Evolutionary conservation across 2,888 invertebrate species (phyloP).

Genomic region (Cantharis rufa): DNA sequence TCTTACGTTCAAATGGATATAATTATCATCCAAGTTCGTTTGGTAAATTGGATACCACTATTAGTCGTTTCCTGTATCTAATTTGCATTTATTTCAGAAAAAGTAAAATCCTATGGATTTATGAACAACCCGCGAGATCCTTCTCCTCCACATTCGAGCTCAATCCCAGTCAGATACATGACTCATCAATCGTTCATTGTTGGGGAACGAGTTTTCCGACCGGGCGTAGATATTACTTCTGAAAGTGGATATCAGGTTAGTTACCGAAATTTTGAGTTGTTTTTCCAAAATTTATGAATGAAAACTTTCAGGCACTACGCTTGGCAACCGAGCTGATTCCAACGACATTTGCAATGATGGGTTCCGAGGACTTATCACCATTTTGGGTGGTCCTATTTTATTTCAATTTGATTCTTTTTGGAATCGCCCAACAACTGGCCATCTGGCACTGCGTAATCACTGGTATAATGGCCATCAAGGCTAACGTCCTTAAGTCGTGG

Average conservation of each 20-base stretch:
- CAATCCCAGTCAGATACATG: slow-evolving; percentile 69
- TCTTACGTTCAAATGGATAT: slow-evolving; percentile 75
- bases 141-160: slow-evolving; percentile 63
- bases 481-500: slow-evolving; percentile 74
- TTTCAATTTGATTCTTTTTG: slow-evolving; percentile 82
- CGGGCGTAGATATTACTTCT: slow-evolving; percentile 60
- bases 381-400: slow-evolving; percentile 89
- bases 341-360: slow-evolving; percentile 77
- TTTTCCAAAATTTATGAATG: neutral
- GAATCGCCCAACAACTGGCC: slow-evolving; percentile 85
- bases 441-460: slow-evolving; percentile 92
- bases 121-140: slow-evolving; percentile 67
- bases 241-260: slow-evolving; percentile 76
- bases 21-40: slow-evolving; percentile 82
- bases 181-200: slow-evolving; percentile 72
- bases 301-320: slow-evolving; percentile 63
- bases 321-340: slow-evolving; percentile 90
- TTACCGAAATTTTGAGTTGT: neutral
- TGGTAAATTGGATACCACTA: slow-evolving; percentile 62
- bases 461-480: slow-evolving; percentile 78
- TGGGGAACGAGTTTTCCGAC: slow-evolving; percentile 68
- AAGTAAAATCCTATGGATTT: slow-evolving; percentile 71
- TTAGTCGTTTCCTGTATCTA: too few species aligned
- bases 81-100: slow-evolving; percentile 60
- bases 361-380: slow-evolving; percentile 76